Evolutionary conservation across 2,797 vertebrate genomes (phyloP).

Genomic region (Intellagama lesueurii): DNA sequence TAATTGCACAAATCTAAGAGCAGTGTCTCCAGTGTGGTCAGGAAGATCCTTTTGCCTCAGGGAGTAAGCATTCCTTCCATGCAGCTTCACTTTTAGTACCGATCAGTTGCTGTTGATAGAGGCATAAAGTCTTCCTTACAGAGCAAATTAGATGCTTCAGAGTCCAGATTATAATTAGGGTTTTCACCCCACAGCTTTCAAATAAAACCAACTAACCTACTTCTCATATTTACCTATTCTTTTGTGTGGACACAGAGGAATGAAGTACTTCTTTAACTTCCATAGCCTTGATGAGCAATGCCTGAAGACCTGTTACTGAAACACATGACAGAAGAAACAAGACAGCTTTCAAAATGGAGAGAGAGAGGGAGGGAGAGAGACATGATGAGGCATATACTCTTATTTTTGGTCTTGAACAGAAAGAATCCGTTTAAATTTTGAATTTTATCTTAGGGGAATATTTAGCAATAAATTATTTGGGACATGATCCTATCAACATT

Average conservation of each 20-base stretch:
- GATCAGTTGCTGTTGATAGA: conserved; percentile 24
- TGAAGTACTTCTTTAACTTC: conserved; percentile 8
- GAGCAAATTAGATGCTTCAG: conserved; percentile 63
- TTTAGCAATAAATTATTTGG: not conserved
- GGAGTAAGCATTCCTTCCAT: conserved; percentile 34
- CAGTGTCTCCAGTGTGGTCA: not conserved
- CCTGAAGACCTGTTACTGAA: not conserved
- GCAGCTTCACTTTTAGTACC: conserved; percentile 39
- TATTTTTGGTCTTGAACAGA: not conserved
- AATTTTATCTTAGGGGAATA: not conserved
- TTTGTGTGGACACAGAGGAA: not conserved
- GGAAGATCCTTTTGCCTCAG: not conserved
- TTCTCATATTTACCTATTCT: conserved; percentile 5
- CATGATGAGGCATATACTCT: not conserved
- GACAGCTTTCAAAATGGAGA: not conserved
- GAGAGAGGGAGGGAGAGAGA: not conserved
- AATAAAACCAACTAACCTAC: conserved; percentile 48
- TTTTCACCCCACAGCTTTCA: conserved; percentile 53
- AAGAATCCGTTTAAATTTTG: not conserved
- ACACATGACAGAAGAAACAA: not conserved
- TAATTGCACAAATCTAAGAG: not conserved
- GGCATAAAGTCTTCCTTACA: conserved; percentile 51
- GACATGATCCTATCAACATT: not conserved
- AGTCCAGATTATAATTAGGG: conserved; percentile 60
- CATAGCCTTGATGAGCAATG: not conserved